Evolutionary conservation across 2,113 vertebrate genomes (phyloP).

Genomic region (Phocoena sinus): DNA sequence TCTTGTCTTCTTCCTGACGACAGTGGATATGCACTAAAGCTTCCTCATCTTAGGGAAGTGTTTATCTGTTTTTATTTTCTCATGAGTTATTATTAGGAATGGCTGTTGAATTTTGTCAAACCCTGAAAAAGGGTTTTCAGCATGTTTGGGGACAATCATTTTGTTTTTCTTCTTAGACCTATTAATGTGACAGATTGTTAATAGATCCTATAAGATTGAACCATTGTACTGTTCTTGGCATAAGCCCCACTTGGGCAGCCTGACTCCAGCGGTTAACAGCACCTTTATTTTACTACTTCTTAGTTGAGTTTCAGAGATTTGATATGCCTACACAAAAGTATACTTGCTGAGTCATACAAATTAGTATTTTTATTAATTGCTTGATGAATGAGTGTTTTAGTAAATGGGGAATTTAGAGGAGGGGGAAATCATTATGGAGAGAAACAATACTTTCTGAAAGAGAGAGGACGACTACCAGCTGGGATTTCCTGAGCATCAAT

Average conservation of each 20-base stretch:
- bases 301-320: constrained; percentile 4
- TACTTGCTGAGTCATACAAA: neutral
- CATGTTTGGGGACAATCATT: neutral
- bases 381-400: neutral
- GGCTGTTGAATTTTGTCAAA: neutral
- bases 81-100: neutral
- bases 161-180: neutral
- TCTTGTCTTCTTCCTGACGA: neutral
- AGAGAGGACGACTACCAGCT: neutral
- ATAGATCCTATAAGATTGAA: neutral
- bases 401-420: neutral
- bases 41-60: constrained; percentile 8
- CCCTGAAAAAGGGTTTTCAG: neutral
- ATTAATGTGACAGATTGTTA: neutral
- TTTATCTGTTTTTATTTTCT: neutral
- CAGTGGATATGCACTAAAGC: neutral
- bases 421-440: neutral
- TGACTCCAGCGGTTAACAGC: neutral
- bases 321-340: neutral
- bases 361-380: neutral
- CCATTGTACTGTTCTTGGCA: neutral
- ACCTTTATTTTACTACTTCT: neutral
- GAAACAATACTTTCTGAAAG: neutral
- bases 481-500: neutral
- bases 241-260: neutral